Evolutionary conservation across 2,888 invertebrate genomes (phyloP).

Genomic region (Stenolophus ochropezus): DNA sequence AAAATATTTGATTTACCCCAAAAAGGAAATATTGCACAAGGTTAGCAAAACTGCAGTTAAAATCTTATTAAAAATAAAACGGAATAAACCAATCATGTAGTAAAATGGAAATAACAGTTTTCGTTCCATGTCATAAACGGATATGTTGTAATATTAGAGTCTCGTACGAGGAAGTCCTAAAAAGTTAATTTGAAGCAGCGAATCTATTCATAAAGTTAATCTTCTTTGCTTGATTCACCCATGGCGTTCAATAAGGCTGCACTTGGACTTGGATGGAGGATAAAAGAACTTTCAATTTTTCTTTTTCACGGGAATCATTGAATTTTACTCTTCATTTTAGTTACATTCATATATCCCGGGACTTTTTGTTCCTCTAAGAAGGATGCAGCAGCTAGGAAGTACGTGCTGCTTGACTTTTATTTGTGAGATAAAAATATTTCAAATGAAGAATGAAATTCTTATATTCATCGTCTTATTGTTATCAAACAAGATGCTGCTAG

Average conservation of each 20-base stretch:
- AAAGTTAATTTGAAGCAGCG: constrained; percentile 44
- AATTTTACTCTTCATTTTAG: constrained; percentile 35
- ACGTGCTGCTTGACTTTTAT: background rate
- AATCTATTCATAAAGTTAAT: constrained; percentile 45
- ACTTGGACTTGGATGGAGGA: constrained; percentile 10
- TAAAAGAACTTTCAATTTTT: constrained; percentile 30
- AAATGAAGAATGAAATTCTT: background rate
- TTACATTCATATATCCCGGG: constrained; percentile 25
- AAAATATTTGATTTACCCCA: background rate
- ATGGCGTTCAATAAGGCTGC: constrained; percentile 17
- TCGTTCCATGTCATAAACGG: background rate
- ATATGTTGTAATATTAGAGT: constrained; percentile 17
- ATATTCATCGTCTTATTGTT: background rate
- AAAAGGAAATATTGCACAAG: background rate
- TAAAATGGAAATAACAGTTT: constrained; percentile 4
- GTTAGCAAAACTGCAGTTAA: constrained; percentile 4
- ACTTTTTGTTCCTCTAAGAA: background rate
- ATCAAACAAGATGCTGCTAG: background rate
- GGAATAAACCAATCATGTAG: background rate
- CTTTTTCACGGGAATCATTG: constrained; percentile 26
- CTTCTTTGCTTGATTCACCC: constrained; percentile 41
- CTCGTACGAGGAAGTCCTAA: constrained; percentile 33
- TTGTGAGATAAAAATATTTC: background rate
- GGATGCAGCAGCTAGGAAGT: background rate
- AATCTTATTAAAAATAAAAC: constrained; percentile 19